Conservation (phyloP, 2,113 vertebrate genomes). For the Misgurnus mizolepis region DNA sequence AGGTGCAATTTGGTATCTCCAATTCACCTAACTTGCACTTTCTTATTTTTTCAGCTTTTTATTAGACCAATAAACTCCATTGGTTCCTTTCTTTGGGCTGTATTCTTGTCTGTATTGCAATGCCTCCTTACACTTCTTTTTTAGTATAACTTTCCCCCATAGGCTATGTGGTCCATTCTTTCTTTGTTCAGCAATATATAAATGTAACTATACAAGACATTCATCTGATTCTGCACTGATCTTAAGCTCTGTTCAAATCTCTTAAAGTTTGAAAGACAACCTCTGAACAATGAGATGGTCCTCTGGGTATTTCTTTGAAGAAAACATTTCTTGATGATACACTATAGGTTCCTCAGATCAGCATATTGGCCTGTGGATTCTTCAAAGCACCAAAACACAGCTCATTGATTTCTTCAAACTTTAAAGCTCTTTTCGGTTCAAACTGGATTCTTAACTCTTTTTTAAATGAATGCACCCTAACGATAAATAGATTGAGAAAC, state of each 20-base stretch:
- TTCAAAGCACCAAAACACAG: neutral
- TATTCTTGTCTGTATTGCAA: no score
- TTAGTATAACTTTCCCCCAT: no score
- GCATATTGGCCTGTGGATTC: neutral
- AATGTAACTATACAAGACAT: no score
- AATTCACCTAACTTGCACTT: no score
- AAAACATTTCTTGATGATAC: neutral
- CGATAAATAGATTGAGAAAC: conserved; percentile 3
- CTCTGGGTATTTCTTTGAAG: neutral
- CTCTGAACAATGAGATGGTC: neutral
- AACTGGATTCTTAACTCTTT: neutral
- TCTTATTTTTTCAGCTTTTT: no score
- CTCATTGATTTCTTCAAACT: neutral
- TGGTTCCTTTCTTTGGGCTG: no score
- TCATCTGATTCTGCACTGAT: neutral
- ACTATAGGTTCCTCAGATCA: neutral
- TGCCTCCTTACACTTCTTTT: no score
- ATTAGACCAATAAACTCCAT: no score
- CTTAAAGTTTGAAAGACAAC: neutral
- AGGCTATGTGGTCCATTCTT: no score
- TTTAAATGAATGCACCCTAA: neutral
- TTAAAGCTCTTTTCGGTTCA: neutral
- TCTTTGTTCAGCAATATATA: no score
- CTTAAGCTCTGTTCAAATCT: neutral
- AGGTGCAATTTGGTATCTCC: no score